These are phyloP conservation scores for Carduelis carduelis DNA, from an alignment of 2,797 vertebrate species.

Conservation along the genomic window DNA sequence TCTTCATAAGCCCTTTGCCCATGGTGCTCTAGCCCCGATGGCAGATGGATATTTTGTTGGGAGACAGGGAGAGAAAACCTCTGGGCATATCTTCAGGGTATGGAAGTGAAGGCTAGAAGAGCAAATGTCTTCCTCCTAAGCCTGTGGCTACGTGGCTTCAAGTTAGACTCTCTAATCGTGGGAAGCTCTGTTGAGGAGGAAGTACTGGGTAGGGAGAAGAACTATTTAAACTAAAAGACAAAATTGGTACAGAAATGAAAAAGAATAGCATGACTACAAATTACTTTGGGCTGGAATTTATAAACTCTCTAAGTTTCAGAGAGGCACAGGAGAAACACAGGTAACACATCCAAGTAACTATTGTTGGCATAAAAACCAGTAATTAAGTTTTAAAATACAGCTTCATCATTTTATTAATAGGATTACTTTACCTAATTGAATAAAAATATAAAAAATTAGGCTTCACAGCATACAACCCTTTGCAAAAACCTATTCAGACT, in stretches of 20 bases:
- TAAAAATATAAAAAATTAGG: neutral
- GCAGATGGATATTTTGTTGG: neutral
- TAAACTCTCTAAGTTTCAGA: neutral
- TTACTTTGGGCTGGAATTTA: neutral
- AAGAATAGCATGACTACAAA: neutral
- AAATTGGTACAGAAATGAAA: neutral
- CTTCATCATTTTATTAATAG: neutral
- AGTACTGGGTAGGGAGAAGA: neutral
- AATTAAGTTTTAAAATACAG: neutral
- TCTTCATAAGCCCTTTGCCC: neutral
- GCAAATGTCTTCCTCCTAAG: neutral
- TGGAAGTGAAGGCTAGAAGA: neutral
- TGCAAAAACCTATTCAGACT: neutral
- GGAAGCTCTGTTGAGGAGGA: neutral
- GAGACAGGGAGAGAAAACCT: neutral
- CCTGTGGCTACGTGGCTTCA: fast-evolving
- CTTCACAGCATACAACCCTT: neutral
- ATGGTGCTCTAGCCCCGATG: fast-evolving
- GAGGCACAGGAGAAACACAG: neutral
- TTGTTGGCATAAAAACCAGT: neutral
- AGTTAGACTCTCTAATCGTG: neutral
- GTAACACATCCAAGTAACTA: neutral
- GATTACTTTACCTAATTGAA: neutral
- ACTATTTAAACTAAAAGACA: neutral
- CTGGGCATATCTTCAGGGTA: neutral